Base-by-base conservation (phyloP, 2,888 invertebrate species). In the Antheraea yamamai region DNA sequence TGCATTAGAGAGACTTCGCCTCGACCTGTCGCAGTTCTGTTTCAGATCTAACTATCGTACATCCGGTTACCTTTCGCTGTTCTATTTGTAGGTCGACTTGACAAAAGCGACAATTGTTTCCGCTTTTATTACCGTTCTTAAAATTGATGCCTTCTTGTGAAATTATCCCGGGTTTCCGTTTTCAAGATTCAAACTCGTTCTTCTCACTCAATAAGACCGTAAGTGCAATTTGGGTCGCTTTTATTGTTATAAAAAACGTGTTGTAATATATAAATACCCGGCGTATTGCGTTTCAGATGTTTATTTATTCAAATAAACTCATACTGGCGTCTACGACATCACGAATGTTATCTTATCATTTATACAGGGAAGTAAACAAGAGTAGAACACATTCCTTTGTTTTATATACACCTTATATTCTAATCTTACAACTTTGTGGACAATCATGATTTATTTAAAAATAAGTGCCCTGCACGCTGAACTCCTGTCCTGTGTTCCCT, bases 371-470 rank as follows among this genome's bases (percentile, higher is more conserved):
- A 72, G 71, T 75, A 72, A 47, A 75, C 74, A 68, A 72, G 74
- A 75, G 72, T 75, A 70, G 39, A 70, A 75, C 74, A 51, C 74
- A 75, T 75, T 75, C 74, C 74, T 72, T 75, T 75, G 74, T 75
- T 75, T 61, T 58, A 74, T 70, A 74, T 70, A 74, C 55, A 74
- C 70, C 23, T 39, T 23, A 55, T 55, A 68, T 26, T 26, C 39
- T 39, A 70, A 70, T 70, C 39, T 20, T 70, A 70, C 10, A 70
- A 70, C 68, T 20, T 14, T 18, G 20, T 23, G 61, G 61, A 66
- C 30, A 16, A 30, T 66, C 30, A 30, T 1, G 14, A 16, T 20
- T 66, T 66, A 16, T 30, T 66, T 16, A 66, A 66, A 61, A 30
- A 55, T 20, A 55, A 55, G 18, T 20, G n/a, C 18, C 30, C 26